Evolutionary conservation across 2,888 invertebrate genomes (phyloP), one percentile per base, ranked within the genome.

Genomic region (Platerodrilus igneus): DNA sequence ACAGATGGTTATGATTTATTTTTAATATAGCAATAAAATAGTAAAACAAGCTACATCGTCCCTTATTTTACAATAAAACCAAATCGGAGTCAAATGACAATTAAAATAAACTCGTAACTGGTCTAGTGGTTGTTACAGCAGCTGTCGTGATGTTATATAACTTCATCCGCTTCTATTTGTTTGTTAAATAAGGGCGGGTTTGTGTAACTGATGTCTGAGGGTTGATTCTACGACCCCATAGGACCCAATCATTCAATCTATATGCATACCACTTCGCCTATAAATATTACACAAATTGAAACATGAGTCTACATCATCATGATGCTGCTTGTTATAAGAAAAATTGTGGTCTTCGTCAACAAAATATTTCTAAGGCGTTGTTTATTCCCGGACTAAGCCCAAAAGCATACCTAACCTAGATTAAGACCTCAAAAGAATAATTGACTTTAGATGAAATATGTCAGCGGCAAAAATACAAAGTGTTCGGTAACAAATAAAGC

Each of bases 401-500:
- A 29, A 37, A 40, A 37, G 42, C 37, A 37, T 37, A 16, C 23
- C 35, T 40, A 41, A 36, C 31, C 26, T 36, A 44, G 40, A 44
- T 44, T 44, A 44, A 44, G 44, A 44, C 44, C 36, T 44, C 28
- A 27, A 44, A 40, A 32, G 28, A 40, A 39, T 23, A 40, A 40
- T 39, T 40, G 44, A 37, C 42, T 34, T 37, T 33, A 42, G 42
- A 25, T 39, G 40, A 44, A 44, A 44, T 42, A 48, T 42, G 48
- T 43, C 47, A 48, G 50, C 53, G 53, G 55, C 51, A 37, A 37
- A n/a, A n/a, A 39, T 41, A 39, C 51, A 53, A 53, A 53, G 48
- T 39, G 18, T 33, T 29, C 30, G n/a, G n/a, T 31, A 56, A 54
- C 61, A 64, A 66, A 67, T 62, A 65, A 61, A 62, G 63, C 62